Percentiles rank a stretch among this genome's conserved stretches.
Evolutionary conservation across 2,888 invertebrate genomes (phyloP).

Genomic region (Drosophila planitibia): DNA sequence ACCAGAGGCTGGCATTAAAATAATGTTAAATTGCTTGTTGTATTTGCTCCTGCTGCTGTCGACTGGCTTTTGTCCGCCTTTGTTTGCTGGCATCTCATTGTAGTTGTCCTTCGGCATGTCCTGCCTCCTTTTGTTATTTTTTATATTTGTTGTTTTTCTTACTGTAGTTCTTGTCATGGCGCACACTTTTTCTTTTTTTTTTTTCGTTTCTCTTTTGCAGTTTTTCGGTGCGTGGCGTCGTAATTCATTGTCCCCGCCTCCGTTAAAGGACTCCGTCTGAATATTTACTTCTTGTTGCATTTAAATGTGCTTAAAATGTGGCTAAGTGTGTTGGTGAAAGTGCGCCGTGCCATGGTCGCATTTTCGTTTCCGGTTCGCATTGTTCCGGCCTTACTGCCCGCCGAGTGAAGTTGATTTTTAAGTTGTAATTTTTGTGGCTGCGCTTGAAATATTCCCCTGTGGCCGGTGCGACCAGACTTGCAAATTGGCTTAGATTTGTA

Average conservation of each 20-base stretch:
- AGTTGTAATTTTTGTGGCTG: constrained; percentile 51
- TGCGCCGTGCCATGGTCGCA: constrained; percentile 44
- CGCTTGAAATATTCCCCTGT: constrained; percentile 21
- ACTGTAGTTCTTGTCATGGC: constrained; percentile 39
- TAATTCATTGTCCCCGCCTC: constrained; percentile 61
- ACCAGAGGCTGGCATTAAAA: constrained; percentile 64
- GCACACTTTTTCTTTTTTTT: constrained; percentile 25
- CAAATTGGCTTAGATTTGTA: constrained; percentile 45
- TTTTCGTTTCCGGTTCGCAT: constrained; percentile 38
- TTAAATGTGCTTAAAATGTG: constrained; percentile 72
- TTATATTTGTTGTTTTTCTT: not conserved
- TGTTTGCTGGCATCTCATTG: constrained; percentile 60
- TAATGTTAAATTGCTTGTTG: constrained; percentile 72
- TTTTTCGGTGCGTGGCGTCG: constrained; percentile 62
- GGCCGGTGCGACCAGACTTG: constrained; percentile 22
- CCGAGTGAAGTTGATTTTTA: constrained; percentile 52
- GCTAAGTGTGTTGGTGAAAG: constrained; percentile 58
- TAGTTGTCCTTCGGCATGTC: constrained; percentile 65
- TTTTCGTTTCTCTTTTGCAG: constrained; percentile 24
- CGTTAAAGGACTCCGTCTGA: constrained; percentile 34
- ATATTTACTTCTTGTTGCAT: constrained; percentile 62
- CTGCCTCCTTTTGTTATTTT: constrained; percentile 33
- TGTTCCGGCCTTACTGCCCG: constrained; percentile 13
- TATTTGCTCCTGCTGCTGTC: constrained; percentile 55
- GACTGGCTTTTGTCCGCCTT: constrained; percentile 43